Evolutionary conservation across 2,888 invertebrate species (phyloP).

Genomic region (Andrena dorsata): DNA sequence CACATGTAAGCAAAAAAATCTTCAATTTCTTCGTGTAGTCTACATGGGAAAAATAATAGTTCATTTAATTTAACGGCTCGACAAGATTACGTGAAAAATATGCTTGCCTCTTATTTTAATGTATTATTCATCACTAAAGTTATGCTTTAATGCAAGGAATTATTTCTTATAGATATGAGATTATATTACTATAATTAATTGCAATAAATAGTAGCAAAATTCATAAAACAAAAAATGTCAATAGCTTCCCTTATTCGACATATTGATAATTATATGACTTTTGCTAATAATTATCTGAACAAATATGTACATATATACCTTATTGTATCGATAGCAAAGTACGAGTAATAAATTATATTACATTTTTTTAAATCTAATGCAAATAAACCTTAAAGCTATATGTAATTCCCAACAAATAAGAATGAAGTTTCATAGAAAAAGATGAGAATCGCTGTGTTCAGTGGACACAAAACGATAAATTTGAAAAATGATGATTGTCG

Average conservation of each 20-base stretch:
- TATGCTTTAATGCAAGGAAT: not conserved
- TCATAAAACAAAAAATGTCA: not conserved
- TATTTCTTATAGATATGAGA: not conserved
- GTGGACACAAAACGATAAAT: not conserved
- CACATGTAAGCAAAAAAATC: slow-evolving; percentile 98
- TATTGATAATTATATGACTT: not conserved
- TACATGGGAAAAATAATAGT: slow-evolving; percentile 38
- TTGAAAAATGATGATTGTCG: not conserved
- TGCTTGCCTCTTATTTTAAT: not conserved
- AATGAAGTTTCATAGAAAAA: not conserved
- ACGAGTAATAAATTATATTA: not conserved
- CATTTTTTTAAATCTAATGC: not conserved
- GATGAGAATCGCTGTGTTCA: not conserved
- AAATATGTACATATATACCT: not conserved
- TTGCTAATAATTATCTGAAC: not conserved
- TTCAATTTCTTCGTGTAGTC: slow-evolving; percentile 98
- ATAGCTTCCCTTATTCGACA: not conserved
- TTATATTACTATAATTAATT: not conserved
- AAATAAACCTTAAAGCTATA: not conserved
- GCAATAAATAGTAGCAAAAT: not conserved
- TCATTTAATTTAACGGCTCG: not conserved
- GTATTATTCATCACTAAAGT: not conserved
- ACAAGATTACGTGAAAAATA: not conserved
- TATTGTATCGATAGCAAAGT: not conserved
- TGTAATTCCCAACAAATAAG: not conserved